Conservation (phyloP, 1,140 invertebrate genomes). For the Acromyrmex charruanus region DNA sequence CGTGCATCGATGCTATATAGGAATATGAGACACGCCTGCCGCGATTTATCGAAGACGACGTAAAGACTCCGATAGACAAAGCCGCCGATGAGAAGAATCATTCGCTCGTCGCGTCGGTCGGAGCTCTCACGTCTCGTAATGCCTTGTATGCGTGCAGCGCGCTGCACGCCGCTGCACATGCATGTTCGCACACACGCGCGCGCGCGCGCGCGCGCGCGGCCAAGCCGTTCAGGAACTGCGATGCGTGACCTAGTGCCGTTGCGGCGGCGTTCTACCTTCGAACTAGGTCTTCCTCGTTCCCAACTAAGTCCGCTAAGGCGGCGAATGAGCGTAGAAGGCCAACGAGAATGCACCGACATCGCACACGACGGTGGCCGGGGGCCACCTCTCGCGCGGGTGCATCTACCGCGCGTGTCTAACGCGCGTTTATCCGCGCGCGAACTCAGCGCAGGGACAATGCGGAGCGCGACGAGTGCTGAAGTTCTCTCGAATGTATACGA, state of each 20-base stretch:
- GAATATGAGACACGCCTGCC: constrained; percentile 17
- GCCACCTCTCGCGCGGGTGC: constrained; percentile 36
- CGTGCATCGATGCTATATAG: not conserved
- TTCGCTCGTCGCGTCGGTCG: not conserved
- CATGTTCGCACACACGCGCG: not conserved
- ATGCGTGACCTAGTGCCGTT: constrained; percentile 87
- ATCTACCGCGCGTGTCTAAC: constrained; percentile 25
- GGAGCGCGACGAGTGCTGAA: constrained; percentile 37
- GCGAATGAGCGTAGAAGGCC: constrained; percentile 73
- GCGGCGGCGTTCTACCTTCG: constrained; percentile 83
- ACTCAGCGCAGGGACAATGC: constrained; percentile 21
- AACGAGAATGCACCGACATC: constrained; percentile 61
- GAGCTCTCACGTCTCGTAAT: constrained; percentile 59
- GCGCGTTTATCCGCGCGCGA: constrained; percentile 31
- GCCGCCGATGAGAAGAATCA: constrained; percentile 28
- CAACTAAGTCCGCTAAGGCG: constrained; percentile 79
- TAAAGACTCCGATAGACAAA: constrained; percentile 46
- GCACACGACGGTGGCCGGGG: not conserved
- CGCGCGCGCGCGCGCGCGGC: constrained; percentile 20
- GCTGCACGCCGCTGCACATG: constrained; percentile 60
- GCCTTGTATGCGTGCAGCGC: constrained; percentile 67
- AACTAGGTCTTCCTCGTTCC: constrained; percentile 86
- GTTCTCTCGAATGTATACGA: constrained; percentile 36
- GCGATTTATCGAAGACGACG: not conserved
- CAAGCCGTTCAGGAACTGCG: constrained; percentile 83